Evolutionary conservation across 1,140 invertebrate species (phyloP), one percentile per base, ranked within the genome.

Genomic region (Drosophila yakuba): DNA sequence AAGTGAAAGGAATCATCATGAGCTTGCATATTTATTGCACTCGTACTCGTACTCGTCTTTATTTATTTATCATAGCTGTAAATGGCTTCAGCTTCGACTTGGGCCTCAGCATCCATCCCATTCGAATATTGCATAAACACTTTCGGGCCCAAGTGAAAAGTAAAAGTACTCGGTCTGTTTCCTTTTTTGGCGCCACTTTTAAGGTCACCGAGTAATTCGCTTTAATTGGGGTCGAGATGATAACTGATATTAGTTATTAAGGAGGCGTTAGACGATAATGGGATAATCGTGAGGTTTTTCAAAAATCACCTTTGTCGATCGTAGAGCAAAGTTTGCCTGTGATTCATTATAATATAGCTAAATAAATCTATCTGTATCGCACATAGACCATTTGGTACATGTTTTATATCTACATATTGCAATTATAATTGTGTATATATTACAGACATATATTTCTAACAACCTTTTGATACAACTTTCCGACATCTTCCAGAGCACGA

Each of bases 1-100:
- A 86, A 85, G 81, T 85, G 81, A 85, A 85, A 85, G 81, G 81
- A 85, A 50, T 59, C 81, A 68, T 68, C 81, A 78, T 85, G 82
- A 85, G 82, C 64, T 71, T 85, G 81, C 81, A 85, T 85, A 80
- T 86, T 81, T 84, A 84, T 54, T 75, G 62, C 80, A 80, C 61
- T 84, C 20, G 20, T 20, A 80, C 61, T 84, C 20, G 20, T 20
- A 20, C 20, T 20, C 76, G 59, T 63, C 62, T 71, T 76, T 78
- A 66, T 71, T 76, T 79, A 78, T 58, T 60, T 72, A 64, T 62
- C 57, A 59, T 38, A 75, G 56, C 77, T 72, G 71, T 52, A 63
- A 63, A 58, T 84, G 72, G 54, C 78, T 56, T 51, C 59, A 55
- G 48, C 71, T 80, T 76, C 62, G 74, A 62, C 81, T 85, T 80